Conservation (phyloP, 2,888 invertebrate species). For the Drosophila emarginata region DNA sequence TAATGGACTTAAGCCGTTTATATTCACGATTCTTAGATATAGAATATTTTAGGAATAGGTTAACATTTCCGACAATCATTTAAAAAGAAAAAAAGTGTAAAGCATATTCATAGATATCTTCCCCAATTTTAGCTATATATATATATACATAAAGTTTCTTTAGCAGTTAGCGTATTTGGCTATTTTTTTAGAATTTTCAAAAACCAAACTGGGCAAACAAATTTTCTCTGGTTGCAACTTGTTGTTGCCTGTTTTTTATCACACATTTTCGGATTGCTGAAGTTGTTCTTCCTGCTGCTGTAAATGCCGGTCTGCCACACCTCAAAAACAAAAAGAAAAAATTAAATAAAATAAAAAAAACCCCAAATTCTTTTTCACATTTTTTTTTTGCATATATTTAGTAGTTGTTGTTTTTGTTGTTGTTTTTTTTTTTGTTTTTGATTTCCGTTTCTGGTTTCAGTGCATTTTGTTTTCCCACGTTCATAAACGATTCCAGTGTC, state of each 20-base stretch:
- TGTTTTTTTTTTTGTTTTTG: conserved; percentile 29
- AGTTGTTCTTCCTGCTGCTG: conserved; percentile 12
- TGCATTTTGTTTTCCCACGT: conserved; percentile 69
- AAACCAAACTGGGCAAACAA: conserved; percentile 48
- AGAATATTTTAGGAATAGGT: too few species aligned
- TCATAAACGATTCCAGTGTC: conserved; percentile 44
- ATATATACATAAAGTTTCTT: too few species aligned
- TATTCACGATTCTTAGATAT: too few species aligned
- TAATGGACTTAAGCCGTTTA: too few species aligned
- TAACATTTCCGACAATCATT: too few species aligned
- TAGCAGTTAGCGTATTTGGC: too few species aligned
- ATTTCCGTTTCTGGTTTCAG: conserved; percentile 65
- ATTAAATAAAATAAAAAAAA: too few species aligned
- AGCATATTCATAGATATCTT: too few species aligned
- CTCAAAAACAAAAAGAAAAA: conserved; percentile 31
- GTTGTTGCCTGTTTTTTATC: conserved; percentile 35
- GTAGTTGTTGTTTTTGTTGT: conserved; percentile 2
- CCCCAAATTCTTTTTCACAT: conserved; percentile 27
- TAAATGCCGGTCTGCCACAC: conserved; percentile 34
- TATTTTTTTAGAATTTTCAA: conserved; percentile 8
- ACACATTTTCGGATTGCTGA: conserved; percentile 28
- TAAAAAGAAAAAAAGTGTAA: too few species aligned
- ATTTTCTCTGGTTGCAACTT: conserved; percentile 58
- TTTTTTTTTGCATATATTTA: conserved; percentile 57
- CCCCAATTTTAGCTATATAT: too few species aligned